phyloP scores from a whole-genome alignment of 2,797 vertebrate species.

The Megalops cyprinoides region DNA sequence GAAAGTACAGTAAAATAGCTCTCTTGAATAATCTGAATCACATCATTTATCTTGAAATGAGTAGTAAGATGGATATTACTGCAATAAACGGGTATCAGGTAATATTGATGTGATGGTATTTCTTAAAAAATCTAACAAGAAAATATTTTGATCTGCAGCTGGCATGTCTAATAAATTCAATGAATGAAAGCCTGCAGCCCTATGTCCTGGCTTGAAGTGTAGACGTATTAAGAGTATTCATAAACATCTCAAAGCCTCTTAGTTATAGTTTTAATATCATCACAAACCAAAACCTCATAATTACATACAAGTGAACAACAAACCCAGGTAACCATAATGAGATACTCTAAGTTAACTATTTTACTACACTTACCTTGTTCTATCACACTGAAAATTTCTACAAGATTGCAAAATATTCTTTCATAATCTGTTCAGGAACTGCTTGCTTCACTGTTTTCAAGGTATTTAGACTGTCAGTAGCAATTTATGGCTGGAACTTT shows the following conservation, averaged over 20 bases:
- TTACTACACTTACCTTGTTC: not conserved
- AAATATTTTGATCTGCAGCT: no score
- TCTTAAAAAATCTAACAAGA: no score
- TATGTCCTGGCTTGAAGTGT: not conserved
- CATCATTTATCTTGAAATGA: not conserved
- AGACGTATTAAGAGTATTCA: no score
- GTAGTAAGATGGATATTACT: not conserved
- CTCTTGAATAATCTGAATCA: not conserved
- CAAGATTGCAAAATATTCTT: not conserved
- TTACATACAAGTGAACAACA: no score
- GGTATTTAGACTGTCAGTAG: not conserved
- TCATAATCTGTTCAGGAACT: not conserved
- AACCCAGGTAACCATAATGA: no score
- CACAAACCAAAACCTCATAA: no score
- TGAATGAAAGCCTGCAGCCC: not conserved
- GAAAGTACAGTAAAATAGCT: not conserved
- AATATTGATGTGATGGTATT: not conserved
- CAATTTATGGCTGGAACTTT: no score
- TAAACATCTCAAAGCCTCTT: no score
- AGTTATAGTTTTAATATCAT: no score
- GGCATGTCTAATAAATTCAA: no score
- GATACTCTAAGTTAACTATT: no score
- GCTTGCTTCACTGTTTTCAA: not conserved
- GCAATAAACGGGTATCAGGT: not conserved
- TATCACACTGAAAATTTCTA: not conserved